Conservation (phyloP, 2,888 invertebrate genomes). For the Danaus chrysippus region DNA sequence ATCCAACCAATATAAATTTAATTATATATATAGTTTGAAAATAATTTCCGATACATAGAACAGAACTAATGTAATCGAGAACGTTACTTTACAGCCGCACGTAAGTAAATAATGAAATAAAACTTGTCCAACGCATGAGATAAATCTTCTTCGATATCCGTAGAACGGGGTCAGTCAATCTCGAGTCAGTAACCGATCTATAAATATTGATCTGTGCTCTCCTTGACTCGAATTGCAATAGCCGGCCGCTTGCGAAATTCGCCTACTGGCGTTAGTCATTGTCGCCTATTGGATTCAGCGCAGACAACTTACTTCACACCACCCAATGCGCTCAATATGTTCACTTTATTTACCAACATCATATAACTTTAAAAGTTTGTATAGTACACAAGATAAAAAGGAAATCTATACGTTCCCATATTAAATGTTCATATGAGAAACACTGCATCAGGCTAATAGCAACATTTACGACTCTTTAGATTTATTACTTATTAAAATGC, state of each 20-base stretch:
- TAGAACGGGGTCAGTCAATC: conserved; percentile 53
- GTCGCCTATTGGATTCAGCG: conserved; percentile 62
- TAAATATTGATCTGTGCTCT: conserved; percentile 59
- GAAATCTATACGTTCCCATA: neutral
- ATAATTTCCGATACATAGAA: conserved; percentile 19
- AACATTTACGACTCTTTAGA: too few relatives aligned
- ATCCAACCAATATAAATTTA: neutral
- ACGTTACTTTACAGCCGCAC: conserved; percentile 17
- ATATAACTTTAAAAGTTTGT: conserved; percentile 25
- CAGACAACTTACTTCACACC: conserved; percentile 35
- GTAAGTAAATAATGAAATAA: conserved; percentile 31
- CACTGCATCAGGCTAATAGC: too few relatives aligned
- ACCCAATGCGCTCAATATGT: conserved; percentile 24
- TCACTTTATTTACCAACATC: conserved; percentile 23
- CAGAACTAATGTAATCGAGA: conserved; percentile 14
- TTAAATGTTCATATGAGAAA: too few relatives aligned
- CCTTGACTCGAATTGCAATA: conserved; percentile 69
- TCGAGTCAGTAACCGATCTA: conserved; percentile 48
- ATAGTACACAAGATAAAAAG: neutral
- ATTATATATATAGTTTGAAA: neutral
- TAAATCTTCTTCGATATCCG: conserved; percentile 45
- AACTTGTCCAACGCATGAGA: conserved; percentile 33
- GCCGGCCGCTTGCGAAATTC: conserved; percentile 61
- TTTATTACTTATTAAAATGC: neutral
- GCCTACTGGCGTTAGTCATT: conserved; percentile 65